Base-by-base conservation (phyloP, 2,888 invertebrate genomes). In the Pseudococcus longispinus region DNA sequence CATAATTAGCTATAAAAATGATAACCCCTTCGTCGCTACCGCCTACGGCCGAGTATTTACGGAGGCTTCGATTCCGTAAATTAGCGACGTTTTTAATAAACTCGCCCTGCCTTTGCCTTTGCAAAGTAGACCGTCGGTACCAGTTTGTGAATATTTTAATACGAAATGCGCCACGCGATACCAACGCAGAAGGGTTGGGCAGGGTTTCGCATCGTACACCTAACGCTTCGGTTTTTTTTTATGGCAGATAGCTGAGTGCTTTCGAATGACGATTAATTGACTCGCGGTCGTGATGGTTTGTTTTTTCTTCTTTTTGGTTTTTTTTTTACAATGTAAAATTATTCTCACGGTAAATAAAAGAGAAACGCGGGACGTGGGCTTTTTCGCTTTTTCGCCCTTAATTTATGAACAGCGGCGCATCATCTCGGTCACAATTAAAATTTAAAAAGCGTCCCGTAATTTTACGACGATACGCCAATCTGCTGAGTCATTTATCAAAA, bases 361-460 rank as follows among this genome's bases (percentile, higher is more conserved):
- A 15, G 65, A 51, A 23, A 0, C 55, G 55, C 3, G 60, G 60
- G 44, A 46, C 44, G 44, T 46, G 13, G 13, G 15, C 15, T 46
- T 46, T 46, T 13, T 13, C 15, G 44, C 44, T 15, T 5, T 29
- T 29, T 29, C 70, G 70, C 8, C 70, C 29, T 70, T 70, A 29
- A 70, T 70, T 70, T 70, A 70, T 70, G 70, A 70, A 70, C 70
- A 29, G 26, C 70, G 70, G 60, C 23, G 60, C 60, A 60, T 60
- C 70, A 70, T 70, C 70, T 70, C 70, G 70, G 70, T 29, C 77
- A 42, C 77, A 80, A 80, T 80, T 80, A 80, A 80, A 80, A 80
- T 80, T 80, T 80, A 80, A 80, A 80, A 80, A 80, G 77, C 77
- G 77, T 80, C 20, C 20, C 37, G 77, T 80, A 80, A 80, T 80